Percentiles rank a stretch among this genome's conserved stretches.
Evolutionary conservation across 2,113 vertebrate genomes (phyloP).

Genomic region (Etheostoma cragini): DNA sequence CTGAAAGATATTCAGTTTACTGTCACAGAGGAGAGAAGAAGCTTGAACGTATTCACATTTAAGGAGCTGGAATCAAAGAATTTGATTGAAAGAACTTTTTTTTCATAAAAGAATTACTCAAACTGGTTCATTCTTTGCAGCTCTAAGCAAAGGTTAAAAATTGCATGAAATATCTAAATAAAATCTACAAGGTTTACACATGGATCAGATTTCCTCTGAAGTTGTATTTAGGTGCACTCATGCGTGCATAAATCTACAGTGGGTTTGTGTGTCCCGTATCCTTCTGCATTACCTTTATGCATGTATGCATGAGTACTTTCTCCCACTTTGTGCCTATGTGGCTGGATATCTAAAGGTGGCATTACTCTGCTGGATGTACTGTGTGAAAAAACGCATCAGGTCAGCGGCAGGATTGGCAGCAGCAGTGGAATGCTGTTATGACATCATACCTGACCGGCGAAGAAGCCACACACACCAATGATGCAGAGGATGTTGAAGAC

Average conservation of each 20-base stretch:
- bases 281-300: conserved; percentile 44
- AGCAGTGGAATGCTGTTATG: not conserved
- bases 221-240: not conserved
- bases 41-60: too few species aligned
- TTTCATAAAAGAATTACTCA: too few species aligned
- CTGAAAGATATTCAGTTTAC: too few species aligned
- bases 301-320: conserved; percentile 5
- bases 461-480: conserved; percentile 95
- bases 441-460: conserved; percentile 91
- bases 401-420: not conserved
- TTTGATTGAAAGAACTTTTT: too few species aligned
- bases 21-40: too few species aligned
- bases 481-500: conserved; percentile 97
- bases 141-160: not conserved
- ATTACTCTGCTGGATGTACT: conserved; percentile 2
- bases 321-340: not conserved
- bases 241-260: not conserved
- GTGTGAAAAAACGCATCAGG: conserved; percentile 40
- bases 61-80: too few species aligned
- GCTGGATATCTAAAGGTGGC: conserved; percentile 42
- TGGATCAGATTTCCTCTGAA: not conserved
- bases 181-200: not conserved
- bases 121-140: too few species aligned
- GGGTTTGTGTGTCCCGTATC: not conserved
- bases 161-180: not conserved